phyloP scores from a whole-genome alignment of 2,888 invertebrate genomes.

The Ommatoiulus sabulosus region DNA sequence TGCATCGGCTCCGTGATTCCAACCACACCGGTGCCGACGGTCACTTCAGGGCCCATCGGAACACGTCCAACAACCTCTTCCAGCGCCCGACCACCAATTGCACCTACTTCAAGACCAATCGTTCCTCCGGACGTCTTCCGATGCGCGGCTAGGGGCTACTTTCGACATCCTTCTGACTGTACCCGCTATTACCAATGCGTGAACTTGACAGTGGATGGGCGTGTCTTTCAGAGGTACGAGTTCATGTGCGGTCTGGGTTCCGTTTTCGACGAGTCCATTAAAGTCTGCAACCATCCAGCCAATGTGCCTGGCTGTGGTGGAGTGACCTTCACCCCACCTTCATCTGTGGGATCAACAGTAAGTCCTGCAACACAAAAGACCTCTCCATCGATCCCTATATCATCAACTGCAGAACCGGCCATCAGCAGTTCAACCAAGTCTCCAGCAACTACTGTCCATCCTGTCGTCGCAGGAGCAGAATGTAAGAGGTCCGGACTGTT shows the following conservation, averaged over 20 bases:
- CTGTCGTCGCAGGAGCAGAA: constrained; percentile 32
- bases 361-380: background rate
- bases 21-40: background rate
- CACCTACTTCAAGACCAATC: background rate
- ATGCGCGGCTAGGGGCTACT: constrained; percentile 61
- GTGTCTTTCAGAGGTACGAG: constrained; percentile 59
- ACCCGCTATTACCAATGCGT: constrained; percentile 61
- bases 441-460: background rate
- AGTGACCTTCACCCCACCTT: background rate
- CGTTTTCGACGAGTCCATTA: constrained; percentile 62
- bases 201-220: constrained; percentile 49
- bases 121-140: constrained; percentile 47
- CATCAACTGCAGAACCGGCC: background rate
- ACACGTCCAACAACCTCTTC: background rate
- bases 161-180: constrained; percentile 65
- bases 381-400: constrained; percentile 2
- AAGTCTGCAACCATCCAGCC: constrained; percentile 62
- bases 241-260: constrained; percentile 62
- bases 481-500: constrained; percentile 52
- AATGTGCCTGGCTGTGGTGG: constrained; percentile 54
- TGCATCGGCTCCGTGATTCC: constrained; percentile 45
- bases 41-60: background rate
- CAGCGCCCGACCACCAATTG: background rate
- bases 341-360: background rate
- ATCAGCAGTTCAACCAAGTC: background rate